Percentiles rank a stretch among this genome's conserved stretches.
Evolutionary conservation across 2,888 invertebrate genomes (phyloP).

Genomic region (Leucozona laternaria): DNA sequence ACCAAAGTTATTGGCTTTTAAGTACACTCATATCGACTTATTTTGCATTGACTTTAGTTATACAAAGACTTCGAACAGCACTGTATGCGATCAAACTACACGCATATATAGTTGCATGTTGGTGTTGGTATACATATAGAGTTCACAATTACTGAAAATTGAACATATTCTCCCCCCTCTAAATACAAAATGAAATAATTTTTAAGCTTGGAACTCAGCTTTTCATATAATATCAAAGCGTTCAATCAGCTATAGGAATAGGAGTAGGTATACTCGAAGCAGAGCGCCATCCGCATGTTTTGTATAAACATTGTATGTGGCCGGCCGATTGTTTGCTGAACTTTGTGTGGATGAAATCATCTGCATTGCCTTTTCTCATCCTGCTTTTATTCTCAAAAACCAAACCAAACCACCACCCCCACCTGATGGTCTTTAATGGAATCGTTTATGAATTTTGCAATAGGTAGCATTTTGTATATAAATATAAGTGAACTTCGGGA

Average conservation of each 20-base stretch:
- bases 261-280: not conserved
- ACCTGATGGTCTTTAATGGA: conserved; percentile 17
- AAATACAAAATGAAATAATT: conserved; percentile 47
- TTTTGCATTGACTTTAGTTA: too few species aligned
- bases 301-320: conserved; percentile 39
- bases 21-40: too few species aligned
- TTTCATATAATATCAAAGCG: conserved; percentile 8
- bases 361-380: too few species aligned
- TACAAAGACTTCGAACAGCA: not conserved
- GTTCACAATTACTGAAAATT: conserved; percentile 58
- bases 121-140: too few species aligned
- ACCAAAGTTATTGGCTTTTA: too few species aligned
- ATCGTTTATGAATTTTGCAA: conserved; percentile 36
- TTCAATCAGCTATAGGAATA: conserved; percentile 27
- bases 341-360: conserved; percentile 45
- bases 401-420: not conserved
- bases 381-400: not conserved
- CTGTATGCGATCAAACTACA: not conserved
- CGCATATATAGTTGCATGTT: not conserved
- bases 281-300: not conserved
- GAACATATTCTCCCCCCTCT: conserved; percentile 31
- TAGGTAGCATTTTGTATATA: conserved; percentile 29
- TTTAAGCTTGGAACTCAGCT: conserved; percentile 41
- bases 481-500: not conserved
- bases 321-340: conserved; percentile 52